Evolutionary conservation across 2,888 invertebrate genomes (phyloP), one percentile per base, ranked within the genome.

Genomic region (Agrotis exclamationis): DNA sequence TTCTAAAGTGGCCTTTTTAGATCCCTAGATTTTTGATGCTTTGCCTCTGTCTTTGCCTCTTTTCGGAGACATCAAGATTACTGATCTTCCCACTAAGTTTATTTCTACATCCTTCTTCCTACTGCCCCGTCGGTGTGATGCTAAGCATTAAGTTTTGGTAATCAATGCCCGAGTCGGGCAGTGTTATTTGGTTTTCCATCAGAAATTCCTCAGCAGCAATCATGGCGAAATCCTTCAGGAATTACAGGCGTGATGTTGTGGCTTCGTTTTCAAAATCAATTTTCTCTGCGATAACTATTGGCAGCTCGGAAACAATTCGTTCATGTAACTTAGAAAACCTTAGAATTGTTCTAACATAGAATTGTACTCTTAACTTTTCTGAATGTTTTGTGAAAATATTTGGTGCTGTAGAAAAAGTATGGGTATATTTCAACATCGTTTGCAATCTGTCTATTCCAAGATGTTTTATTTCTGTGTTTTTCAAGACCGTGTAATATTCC

Each of bases 251-350:
- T 53, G 24, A 24, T 53, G 24, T 9, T 24, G 24, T 1, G 18
- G 24, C 9, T 3, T 47, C 20, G n/a, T n/a, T 48, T n/a, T 59
- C 6, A 22, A 14, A n/a, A 9, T 53, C 24, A 11, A 1, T 60
- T 50, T 66, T 62, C 39, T 62, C n/a, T 16, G 62, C 62, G 11
- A 66, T 62, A 24, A 18, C 50, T 1, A 66, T 11, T 24, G 22
- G 39, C 9, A 66, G 39, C n/a, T n/a, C n/a, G n/a, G n/a, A n/a
- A n/a, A n/a, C n/a, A n/a, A n/a, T n/a, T n/a, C n/a, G n/a, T n/a
- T 11, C n/a, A 39, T 62, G 62, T 3, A 62, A 50, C 0, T 18
- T n/a, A 13, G 22, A 39, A 50, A 66, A 11, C 33, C n/a, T 60
- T 11, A 50, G 22, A 7, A 7, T 7, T 33, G 33, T 7, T 7